phyloP scores from a whole-genome alignment of 2,113 vertebrate species.

The Eulemur macaco region DNA sequence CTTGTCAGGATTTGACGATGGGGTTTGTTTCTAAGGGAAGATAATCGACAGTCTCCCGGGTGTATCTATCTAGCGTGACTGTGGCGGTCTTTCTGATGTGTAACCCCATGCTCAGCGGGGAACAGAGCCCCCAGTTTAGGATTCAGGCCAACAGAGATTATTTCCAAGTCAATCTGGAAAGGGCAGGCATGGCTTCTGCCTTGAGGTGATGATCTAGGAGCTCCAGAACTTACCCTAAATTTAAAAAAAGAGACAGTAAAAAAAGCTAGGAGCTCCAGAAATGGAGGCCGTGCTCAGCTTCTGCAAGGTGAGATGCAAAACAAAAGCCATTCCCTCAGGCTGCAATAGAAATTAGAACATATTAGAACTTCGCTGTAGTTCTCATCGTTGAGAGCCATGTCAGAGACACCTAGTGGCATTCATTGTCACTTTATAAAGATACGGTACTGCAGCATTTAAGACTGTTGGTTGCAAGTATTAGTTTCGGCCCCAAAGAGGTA shows the following conservation, averaged over 20 bases:
- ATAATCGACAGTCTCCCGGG: neutral
- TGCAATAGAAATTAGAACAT: neutral
- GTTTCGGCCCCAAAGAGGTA: neutral
- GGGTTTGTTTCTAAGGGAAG: neutral
- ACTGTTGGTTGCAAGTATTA: neutral
- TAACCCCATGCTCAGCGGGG: neutral
- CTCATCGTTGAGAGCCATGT: neutral
- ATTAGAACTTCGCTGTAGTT: neutral
- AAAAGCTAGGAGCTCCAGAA: neutral
- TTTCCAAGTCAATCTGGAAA: neutral
- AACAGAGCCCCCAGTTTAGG: neutral
- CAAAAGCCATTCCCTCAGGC: neutral
- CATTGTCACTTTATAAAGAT: neutral
- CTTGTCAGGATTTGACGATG: too few relatives aligned
- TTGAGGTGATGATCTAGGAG: neutral
- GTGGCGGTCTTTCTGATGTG: neutral
- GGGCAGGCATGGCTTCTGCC: neutral
- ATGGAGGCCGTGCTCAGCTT: neutral
- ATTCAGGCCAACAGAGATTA: neutral
- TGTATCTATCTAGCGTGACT: neutral
- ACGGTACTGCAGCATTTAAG: neutral
- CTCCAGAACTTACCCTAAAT: too few relatives aligned
- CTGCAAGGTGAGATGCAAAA: neutral
- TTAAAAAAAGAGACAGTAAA: too few relatives aligned
- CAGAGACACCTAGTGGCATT: neutral